These are phyloP conservation scores for Diplogasteroides magnus DNA, from an alignment of 1,140 invertebrate species.

Conservation along the genomic window DNA sequence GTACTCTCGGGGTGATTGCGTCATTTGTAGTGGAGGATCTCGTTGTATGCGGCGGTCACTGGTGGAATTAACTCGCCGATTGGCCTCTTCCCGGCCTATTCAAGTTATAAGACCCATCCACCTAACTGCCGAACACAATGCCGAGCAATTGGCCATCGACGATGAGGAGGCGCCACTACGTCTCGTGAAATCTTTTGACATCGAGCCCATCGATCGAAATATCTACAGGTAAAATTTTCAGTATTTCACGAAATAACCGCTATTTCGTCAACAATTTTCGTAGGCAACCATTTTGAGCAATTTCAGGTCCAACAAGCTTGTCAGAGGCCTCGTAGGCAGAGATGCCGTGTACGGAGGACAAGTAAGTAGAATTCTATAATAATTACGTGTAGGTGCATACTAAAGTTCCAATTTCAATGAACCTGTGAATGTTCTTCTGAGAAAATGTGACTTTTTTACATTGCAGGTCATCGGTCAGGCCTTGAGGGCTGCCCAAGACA, in stretches of 20 bases:
- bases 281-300: too few species aligned
- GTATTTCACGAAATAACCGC: too few species aligned
- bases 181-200: neutral
- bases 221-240: neutral
- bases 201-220: neutral
- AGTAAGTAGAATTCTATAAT: too few species aligned
- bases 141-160: neutral
- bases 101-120: too few species aligned
- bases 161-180: neutral
- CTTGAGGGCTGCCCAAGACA: neutral
- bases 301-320: neutral
- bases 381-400: too few species aligned
- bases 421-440: neutral
- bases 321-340: neutral
- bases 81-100: too few species aligned
- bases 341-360: neutral
- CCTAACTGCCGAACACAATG: neutral
- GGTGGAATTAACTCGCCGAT: too few species aligned
- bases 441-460: neutral
- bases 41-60: too few species aligned
- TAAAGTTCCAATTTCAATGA: neutral
- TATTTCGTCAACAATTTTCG: too few species aligned
- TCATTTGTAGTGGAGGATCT: too few species aligned
- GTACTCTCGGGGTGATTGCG: too few species aligned
- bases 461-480: neutral